A percentile compares a stretch with the other conserved stretches of the same genome.
phyloP scores from a whole-genome alignment of 2,797 vertebrate genomes.

The Gorsachius magnificus region DNA sequence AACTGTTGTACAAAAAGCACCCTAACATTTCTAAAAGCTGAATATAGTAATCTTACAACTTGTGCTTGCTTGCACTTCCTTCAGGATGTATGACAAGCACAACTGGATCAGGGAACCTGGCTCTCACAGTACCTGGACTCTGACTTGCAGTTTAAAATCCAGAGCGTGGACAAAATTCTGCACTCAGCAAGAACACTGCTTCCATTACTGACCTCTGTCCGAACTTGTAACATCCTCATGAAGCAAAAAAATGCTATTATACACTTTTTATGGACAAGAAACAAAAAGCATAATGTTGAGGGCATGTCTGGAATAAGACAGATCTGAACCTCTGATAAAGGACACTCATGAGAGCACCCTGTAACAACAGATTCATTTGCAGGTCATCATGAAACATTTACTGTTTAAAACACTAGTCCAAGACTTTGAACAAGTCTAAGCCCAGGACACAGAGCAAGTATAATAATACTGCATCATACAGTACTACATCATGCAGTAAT shows the following conservation, averaged over 20 bases:
- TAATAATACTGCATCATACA: not conserved
- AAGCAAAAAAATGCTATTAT: not conserved
- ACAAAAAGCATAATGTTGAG: not conserved
- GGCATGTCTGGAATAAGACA: not conserved
- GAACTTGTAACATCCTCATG: rapidly evolving
- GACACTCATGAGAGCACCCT: not conserved
- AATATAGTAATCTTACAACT: not conserved
- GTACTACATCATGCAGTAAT: not conserved
- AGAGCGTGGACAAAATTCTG: not conserved
- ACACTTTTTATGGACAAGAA: not conserved
- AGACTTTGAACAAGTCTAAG: not conserved
- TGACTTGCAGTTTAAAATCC: not conserved
- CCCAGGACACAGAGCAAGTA: not conserved
- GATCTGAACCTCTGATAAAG: not conserved
- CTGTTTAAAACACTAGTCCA: not conserved
- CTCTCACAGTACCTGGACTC: not conserved
- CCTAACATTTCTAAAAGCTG: not conserved
- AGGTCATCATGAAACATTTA: not conserved
- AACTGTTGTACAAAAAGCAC: not conserved
- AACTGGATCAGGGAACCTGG: not conserved
- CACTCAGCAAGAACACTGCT: not conserved
- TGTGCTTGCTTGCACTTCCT: not conserved
- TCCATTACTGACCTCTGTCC: not conserved
- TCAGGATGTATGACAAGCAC: not conserved
- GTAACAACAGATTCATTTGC: not conserved